Percentiles rank a stretch among this genome's conserved stretches.
Conservation (phyloP, 2,113 vertebrate genomes). For the Phycodurus eques region DNA sequence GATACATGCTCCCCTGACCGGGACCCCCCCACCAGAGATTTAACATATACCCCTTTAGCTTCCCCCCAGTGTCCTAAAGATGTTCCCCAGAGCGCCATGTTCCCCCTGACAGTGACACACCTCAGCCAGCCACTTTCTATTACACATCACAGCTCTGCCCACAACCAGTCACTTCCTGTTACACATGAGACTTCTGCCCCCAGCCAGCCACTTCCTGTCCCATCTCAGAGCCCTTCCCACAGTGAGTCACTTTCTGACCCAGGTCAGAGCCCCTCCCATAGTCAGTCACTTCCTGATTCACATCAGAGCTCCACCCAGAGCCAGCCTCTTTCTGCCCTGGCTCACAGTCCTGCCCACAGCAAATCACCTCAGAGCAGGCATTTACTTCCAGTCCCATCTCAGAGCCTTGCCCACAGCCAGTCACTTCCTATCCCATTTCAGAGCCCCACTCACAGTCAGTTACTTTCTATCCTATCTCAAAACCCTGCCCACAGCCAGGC, state of each 20-base stretch:
- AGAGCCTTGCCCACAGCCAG: not conserved
- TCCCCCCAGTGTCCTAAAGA: not conserved
- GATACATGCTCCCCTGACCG: not conserved
- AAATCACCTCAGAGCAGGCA: not conserved
- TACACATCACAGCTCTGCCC: not conserved
- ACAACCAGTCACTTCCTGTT: conserved; percentile 17
- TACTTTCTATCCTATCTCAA: not conserved
- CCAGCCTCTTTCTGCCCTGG: not conserved
- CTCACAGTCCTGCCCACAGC: not conserved
- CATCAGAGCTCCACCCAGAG: not conserved
- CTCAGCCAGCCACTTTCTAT: conserved; percentile 36
- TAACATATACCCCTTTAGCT: not conserved
- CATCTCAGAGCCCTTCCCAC: conserved; percentile 5
- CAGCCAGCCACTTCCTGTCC: not conserved
- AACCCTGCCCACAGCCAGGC: conserved; percentile 11
- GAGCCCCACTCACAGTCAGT: conserved; percentile 1
- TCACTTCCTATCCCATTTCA: not conserved
- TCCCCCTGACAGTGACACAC: not conserved
- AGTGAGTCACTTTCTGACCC: not conserved
- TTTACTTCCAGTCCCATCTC: not conserved
- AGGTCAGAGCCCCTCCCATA: not conserved
- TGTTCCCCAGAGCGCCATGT: not conserved
- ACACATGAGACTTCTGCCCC: not conserved
- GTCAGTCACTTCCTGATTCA: not conserved
- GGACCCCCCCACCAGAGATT: not conserved